phyloP scores from a whole-genome alignment of 2,888 invertebrate genomes.

The Allygus modestus region DNA sequence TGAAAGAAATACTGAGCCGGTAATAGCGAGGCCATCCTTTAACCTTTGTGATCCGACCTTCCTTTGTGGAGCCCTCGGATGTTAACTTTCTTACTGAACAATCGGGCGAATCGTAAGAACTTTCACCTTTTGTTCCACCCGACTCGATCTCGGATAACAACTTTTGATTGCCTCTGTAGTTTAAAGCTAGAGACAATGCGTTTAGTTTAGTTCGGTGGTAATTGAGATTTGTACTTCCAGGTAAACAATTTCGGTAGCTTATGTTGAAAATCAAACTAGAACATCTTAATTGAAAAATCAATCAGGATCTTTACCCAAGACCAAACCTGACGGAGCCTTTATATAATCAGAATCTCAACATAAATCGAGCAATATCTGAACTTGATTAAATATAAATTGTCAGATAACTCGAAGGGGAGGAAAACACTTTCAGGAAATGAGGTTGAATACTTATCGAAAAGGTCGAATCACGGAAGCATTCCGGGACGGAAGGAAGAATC shows the following conservation, averaged over 20 bases:
- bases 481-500: background rate
- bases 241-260: no score
- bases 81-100: slow-evolving; percentile 39
- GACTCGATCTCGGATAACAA: slow-evolving; percentile 7
- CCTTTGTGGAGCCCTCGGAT: slow-evolving; percentile 7
- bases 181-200: background rate
- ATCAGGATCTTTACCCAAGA: no score
- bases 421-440: background rate
- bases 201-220: background rate
- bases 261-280: no score
- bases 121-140: slow-evolving; percentile 38
- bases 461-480: slow-evolving; percentile 19
- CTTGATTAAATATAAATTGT: no score
- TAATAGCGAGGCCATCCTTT: slow-evolving; percentile 11
- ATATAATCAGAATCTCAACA: no score
- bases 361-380: no score
- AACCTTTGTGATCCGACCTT: slow-evolving; percentile 36
- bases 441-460: background rate
- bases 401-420: background rate
- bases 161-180: background rate
- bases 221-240: background rate
- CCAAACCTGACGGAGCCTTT: no score
- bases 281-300: no score
- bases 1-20: slow-evolving; percentile 41
- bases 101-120: slow-evolving; percentile 28